Evolutionary conservation across 2,113 vertebrate genomes (phyloP).

Genomic region (Tinamus guttatus): DNA sequence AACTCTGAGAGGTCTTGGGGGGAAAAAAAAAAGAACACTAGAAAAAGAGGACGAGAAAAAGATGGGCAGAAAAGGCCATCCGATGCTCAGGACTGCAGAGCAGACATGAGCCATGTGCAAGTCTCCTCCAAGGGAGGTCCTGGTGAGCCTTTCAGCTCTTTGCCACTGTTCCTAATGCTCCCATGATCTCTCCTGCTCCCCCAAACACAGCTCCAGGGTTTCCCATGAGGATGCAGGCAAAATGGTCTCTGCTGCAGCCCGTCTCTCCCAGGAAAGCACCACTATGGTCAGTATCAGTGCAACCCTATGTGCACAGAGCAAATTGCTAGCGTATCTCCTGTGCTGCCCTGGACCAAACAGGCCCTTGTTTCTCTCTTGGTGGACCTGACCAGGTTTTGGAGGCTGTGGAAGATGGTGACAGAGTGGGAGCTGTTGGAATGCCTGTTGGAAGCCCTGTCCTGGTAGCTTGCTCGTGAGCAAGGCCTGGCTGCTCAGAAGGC

Average conservation of each 20-base stretch:
- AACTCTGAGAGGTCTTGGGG: not conserved
- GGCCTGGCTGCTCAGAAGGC: not conserved
- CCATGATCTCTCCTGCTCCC: not conserved
- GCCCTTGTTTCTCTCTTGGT: not conserved
- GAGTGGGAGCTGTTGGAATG: not conserved
- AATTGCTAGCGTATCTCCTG: not conserved
- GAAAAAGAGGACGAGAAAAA: not conserved
- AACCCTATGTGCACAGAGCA: not conserved
- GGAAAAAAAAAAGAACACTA: not conserved
- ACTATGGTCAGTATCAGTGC: not conserved
- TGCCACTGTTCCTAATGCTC: accelerated
- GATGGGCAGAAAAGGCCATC: not conserved
- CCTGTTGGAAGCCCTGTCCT: not conserved
- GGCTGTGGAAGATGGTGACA: not conserved
- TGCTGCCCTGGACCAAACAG: not conserved
- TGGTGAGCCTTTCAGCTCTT: not conserved
- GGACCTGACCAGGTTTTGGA: not conserved
- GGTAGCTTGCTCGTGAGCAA: not conserved
- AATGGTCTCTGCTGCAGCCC: not conserved
- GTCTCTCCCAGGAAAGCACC: not conserved
- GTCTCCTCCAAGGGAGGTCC: not conserved
- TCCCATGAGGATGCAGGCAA: not conserved
- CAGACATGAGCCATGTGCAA: not conserved
- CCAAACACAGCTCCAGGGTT: not conserved
- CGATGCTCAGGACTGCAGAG: not conserved